Evolutionary conservation across 1,140 invertebrate species (phyloP), one percentile per base, ranked within the genome.

Genomic region (Triops longicaudatus): DNA sequence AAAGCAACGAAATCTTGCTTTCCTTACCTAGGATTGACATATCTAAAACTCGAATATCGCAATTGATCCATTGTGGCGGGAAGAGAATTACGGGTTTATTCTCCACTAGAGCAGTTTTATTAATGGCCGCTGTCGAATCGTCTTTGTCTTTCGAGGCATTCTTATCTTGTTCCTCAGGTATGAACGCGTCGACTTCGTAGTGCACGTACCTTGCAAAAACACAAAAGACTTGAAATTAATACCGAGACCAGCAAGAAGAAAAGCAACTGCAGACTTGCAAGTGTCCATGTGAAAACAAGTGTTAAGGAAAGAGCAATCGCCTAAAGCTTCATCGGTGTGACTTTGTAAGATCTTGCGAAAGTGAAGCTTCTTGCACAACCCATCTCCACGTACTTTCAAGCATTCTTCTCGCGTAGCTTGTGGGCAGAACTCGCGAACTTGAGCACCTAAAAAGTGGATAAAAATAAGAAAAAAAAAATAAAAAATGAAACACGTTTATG

Each of bases 221-320:
- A 63, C 22, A 37, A 27, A 75, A 78, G 73, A 78, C 72, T 22
- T 31, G 73, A 71, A 37, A 22, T 74, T 73, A 37, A 74, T 44
- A 44, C 27, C 14, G 72, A 31, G 73, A 31, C 26, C 74, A 37
- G 44, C 63, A 78, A 43, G 26, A 26, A 76, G 44, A 26, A 26
- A 26, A 2, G 44, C n/a, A 31, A 4, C 2, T 1, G 12, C 12
- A 42, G 82, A 92, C 90, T 98, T 98, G 89, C 97, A 98, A 73
- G 93, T 96, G 80, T 98, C 96, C 96, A 99, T 98, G 83, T 99
- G 97, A 83, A 98, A 99, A 83, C 97, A 98, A 0, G 97, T 99
- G 83, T 99, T 98, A 0, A 98, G 87, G 85, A 98, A 98, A 71
- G 96, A 98, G 84, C 97, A 98, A 83, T 98, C 97, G 0, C 97